Percentiles rank a stretch among this genome's conserved stretches.
These are phyloP conservation scores for Apogon talboti DNA, from an alignment of 2,797 vertebrate genomes.

Conservation along the genomic window DNA sequence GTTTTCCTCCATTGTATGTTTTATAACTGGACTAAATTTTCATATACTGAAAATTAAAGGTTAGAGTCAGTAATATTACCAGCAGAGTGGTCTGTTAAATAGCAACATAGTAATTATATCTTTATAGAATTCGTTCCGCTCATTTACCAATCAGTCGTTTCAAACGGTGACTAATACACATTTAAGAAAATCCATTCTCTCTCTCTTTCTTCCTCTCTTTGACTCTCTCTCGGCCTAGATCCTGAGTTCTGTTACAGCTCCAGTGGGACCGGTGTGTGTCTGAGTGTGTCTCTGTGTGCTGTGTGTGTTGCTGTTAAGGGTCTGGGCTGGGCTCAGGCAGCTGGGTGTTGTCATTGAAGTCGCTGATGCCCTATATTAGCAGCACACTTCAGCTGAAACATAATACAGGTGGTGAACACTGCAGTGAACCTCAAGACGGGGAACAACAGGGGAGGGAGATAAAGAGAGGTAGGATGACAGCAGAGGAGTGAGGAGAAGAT, in stretches of 20 bases:
- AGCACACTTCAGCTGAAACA: slow-evolving; percentile 70
- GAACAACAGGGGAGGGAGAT: slow-evolving; percentile 23
- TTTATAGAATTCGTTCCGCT: no score
- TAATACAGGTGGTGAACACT: slow-evolving; percentile 31
- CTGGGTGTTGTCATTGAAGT: slow-evolving; percentile 65
- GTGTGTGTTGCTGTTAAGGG: slow-evolving; percentile 8
- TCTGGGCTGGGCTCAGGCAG: slow-evolving; percentile 20
- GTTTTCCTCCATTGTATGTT: no score
- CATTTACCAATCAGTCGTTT: not conserved
- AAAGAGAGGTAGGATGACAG: slow-evolving; percentile 32
- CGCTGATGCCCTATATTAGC: slow-evolving; percentile 77
- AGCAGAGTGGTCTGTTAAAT: no score
- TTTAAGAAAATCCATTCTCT: not conserved
- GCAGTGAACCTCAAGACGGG: slow-evolving; percentile 33
- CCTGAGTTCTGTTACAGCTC: slow-evolving; percentile 76
- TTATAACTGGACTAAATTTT: no score
- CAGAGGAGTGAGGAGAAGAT: not conserved
- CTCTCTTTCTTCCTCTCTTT: slow-evolving; percentile 20
- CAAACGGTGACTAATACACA: not conserved
- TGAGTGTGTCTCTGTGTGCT: slow-evolving; percentile 23
- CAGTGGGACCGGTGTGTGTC: slow-evolving; percentile 55
- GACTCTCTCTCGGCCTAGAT: slow-evolving; percentile 69
- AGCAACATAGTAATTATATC: no score
- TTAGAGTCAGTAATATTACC: no score
- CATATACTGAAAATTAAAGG: no score